These are phyloP conservation scores for Bos indicus DNA, from an alignment of 2,113 vertebrate genomes.

Conservation along the genomic window DNA sequence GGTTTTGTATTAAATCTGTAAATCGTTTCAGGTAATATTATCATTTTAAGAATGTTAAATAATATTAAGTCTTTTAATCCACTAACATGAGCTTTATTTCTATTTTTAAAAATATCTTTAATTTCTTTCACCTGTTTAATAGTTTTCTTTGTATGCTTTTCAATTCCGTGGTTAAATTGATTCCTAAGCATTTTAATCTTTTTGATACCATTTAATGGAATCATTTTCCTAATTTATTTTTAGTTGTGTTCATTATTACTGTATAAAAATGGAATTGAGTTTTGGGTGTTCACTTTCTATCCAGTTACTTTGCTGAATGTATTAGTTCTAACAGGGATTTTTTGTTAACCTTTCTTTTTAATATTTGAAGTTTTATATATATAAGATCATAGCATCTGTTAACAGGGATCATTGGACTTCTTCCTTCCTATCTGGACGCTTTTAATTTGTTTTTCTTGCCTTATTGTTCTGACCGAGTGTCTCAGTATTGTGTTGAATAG, in stretches of 20 bases:
- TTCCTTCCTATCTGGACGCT: not conserved
- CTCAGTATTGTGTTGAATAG: not conserved
- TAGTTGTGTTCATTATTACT: not conserved
- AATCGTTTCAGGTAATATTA: not conserved
- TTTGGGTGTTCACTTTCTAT: not conserved
- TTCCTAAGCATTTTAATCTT: not conserved
- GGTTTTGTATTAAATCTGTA: not conserved
- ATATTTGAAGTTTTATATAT: not conserved
- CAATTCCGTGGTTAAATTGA: not conserved
- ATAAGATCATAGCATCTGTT: not conserved
- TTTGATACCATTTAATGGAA: not conserved
- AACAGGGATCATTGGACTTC: not conserved
- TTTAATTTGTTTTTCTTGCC: not conserved
- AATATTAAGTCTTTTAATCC: not conserved
- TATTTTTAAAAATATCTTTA: not conserved
- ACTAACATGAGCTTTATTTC: not conserved
- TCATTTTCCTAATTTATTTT: not conserved
- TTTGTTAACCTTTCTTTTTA: not conserved
- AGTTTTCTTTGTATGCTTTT: not conserved
- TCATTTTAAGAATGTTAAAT: not conserved
- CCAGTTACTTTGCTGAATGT: not conserved
- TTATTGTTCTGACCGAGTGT: not conserved
- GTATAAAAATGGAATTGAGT: not conserved
- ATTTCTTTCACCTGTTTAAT: not conserved
- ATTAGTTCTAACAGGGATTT: not conserved